phyloP scores from a whole-genome alignment of 2,888 invertebrate species.

The Acleris laterana region DNA sequence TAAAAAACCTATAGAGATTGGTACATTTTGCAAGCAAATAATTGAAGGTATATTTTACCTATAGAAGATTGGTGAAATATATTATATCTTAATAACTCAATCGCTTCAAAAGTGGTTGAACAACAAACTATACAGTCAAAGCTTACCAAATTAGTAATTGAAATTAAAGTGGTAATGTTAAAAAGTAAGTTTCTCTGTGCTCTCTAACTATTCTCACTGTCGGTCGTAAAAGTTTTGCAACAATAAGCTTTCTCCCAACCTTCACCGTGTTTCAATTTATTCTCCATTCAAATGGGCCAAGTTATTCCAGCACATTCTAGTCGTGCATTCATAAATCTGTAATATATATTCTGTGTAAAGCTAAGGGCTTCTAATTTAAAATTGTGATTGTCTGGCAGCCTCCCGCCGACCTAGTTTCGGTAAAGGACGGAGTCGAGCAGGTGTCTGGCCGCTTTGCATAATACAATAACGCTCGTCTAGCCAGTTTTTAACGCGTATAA shows the following conservation, averaged over 20 bases:
- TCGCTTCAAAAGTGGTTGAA: too few species aligned
- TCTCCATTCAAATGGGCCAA: constrained; percentile 15
- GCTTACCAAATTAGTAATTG: too few species aligned
- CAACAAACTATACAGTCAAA: too few species aligned
- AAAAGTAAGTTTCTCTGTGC: too few species aligned
- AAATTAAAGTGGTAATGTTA: too few species aligned
- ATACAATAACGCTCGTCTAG: constrained; percentile 71
- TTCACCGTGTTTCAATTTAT: constrained; percentile 12
- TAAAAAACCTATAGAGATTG: too few species aligned
- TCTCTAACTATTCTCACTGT: too few species aligned
- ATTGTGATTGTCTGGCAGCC: constrained; percentile 80
- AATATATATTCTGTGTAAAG: constrained; percentile 53
- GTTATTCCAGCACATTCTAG: constrained; percentile 44
- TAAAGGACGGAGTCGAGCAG: constrained; percentile 72
- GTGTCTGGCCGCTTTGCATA: constrained; percentile 75
- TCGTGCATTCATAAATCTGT: constrained; percentile 53
- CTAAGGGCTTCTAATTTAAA: constrained; percentile 74
- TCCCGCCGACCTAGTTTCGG: constrained; percentile 75
- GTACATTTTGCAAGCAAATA: too few species aligned
- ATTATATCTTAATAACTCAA: too few species aligned
- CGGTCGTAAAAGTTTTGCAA: neutral
- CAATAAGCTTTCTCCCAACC: constrained; percentile 2
- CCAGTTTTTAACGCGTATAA: constrained; percentile 45
- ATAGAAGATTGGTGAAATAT: too few species aligned
- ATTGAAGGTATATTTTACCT: too few species aligned